Evolutionary conservation across 2,888 invertebrate species (phyloP).

Genomic region (Macrophya alboannulata): DNA sequence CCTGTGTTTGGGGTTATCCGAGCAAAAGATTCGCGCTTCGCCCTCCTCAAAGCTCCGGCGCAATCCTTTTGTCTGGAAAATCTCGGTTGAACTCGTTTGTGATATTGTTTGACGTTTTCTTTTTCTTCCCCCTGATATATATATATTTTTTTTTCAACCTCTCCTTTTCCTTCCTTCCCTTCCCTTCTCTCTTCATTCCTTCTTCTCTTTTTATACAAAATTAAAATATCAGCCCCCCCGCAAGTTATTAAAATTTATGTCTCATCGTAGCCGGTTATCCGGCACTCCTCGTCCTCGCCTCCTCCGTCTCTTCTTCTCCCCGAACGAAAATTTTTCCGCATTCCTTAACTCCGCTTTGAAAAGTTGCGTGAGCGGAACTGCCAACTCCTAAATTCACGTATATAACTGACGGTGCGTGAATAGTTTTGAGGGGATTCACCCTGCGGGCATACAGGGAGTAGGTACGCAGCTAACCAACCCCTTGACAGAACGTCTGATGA

Average conservation of each 20-base stretch:
- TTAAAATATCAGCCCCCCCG: conserved; percentile 14
- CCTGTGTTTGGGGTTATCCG: conserved; percentile 35
- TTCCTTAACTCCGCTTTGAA: conserved; percentile 59
- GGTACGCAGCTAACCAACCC: conserved; percentile 64
- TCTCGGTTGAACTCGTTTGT: conserved; percentile 16
- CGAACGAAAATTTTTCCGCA: conserved; percentile 58
- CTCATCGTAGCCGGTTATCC: conserved; percentile 61
- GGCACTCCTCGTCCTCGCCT: neutral
- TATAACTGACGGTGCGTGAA: conserved; percentile 68
- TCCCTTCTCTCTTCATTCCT: neutral
- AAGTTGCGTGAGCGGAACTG: conserved; percentile 57
- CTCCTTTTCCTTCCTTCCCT: conserved; percentile 28
- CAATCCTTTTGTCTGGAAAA: conserved; percentile 42
- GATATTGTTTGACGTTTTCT: conserved; percentile 37
- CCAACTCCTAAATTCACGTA: conserved; percentile 64
- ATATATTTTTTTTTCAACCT: conserved; percentile 23
- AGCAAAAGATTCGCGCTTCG: conserved; percentile 45
- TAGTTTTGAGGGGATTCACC: conserved; percentile 60
- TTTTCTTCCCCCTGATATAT: neutral
- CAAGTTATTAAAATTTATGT: conserved; percentile 69
- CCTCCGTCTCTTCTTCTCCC: neutral
- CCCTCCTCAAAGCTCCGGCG: neutral
- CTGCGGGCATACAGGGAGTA: neutral
- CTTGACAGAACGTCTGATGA: conserved; percentile 70
- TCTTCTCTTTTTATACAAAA: conserved; percentile 50